Conservation (phyloP, 2,888 invertebrate species). For the Abrostola tripartita region DNA sequence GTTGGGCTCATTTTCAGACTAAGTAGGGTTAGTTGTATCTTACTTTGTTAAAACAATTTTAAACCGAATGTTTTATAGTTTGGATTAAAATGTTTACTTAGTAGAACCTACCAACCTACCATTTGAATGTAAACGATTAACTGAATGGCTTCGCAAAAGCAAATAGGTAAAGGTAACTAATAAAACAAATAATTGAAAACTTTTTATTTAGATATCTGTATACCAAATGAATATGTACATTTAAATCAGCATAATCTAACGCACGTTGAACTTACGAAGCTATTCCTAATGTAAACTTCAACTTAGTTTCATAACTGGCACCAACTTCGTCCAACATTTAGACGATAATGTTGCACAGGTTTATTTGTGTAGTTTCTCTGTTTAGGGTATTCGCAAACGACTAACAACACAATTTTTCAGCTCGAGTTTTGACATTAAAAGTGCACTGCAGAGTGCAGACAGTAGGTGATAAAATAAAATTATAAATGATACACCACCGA, state of each 20-base stretch:
- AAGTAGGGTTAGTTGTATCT: too few species aligned
- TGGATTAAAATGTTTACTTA: too few species aligned
- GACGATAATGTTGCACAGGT: slow-evolving; percentile 17
- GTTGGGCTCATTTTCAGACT: too few species aligned
- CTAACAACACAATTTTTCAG: background rate
- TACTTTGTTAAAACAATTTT: too few species aligned
- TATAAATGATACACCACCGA: too few species aligned
- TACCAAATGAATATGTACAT: slow-evolving; percentile 3
- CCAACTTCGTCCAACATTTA: slow-evolving; percentile 21
- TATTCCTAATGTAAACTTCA: slow-evolving; percentile 22
- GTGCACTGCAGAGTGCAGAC: background rate
- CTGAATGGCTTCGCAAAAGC: too few species aligned
- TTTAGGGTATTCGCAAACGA: slow-evolving; percentile 13
- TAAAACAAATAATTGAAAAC: background rate
- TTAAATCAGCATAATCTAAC: slow-evolving; percentile 2
- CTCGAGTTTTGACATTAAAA: background rate
- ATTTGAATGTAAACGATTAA: too few species aligned
- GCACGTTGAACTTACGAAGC: slow-evolving; percentile 16
- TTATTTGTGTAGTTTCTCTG: slow-evolving; percentile 24
- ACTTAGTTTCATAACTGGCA: slow-evolving; percentile 28
- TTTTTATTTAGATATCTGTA: slow-evolving; percentile 15
- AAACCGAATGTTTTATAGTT: too few species aligned
- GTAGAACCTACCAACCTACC: too few species aligned
- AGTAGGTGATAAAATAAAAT: background rate
- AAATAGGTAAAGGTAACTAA: background rate